These are phyloP conservation scores for Cinclus mexicanus DNA, from an alignment of 2,113 vertebrate genomes.

Conservation along the genomic window DNA sequence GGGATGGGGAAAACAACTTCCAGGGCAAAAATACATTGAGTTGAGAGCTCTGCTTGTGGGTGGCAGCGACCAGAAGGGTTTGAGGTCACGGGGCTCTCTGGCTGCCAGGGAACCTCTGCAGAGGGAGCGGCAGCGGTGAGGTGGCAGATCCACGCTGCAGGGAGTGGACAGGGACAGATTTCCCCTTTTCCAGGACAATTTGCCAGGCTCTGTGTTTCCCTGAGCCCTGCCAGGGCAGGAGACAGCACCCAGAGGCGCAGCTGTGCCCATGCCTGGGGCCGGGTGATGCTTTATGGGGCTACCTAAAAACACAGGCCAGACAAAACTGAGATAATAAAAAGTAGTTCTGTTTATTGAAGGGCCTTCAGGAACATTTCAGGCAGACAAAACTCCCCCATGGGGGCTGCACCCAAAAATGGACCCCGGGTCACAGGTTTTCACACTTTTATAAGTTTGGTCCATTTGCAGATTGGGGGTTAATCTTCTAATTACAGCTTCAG, in stretches of 20 bases:
- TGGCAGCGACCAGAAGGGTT: neutral
- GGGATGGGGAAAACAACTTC: neutral
- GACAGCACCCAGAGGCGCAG: accelerated
- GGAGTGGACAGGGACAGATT: neutral
- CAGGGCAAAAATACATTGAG: neutral
- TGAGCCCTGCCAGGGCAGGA: neutral
- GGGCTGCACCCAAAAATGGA: neutral
- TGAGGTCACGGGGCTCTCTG: neutral
- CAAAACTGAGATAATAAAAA: neutral
- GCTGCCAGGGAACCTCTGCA: neutral
- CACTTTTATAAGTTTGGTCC: neutral
- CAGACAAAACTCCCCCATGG: no score
- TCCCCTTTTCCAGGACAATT: neutral
- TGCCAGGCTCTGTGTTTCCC: neutral
- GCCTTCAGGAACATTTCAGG: neutral
- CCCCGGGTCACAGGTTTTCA: no score
- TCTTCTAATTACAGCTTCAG: neutral
- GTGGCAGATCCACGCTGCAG: neutral
- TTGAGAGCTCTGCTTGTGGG: neutral
- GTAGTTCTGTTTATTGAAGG: neutral
- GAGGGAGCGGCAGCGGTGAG: neutral
- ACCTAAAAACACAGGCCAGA: neutral
- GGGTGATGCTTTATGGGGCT: neutral
- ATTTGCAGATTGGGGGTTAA: neutral
- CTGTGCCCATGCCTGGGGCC: accelerated